A percentile compares a stretch with the other conserved stretches of the same genome.
These are phyloP conservation scores for Luidia sarsii DNA, from an alignment of 53 echinoderm and acorn worm genomes.

Conservation along the genomic window DNA sequence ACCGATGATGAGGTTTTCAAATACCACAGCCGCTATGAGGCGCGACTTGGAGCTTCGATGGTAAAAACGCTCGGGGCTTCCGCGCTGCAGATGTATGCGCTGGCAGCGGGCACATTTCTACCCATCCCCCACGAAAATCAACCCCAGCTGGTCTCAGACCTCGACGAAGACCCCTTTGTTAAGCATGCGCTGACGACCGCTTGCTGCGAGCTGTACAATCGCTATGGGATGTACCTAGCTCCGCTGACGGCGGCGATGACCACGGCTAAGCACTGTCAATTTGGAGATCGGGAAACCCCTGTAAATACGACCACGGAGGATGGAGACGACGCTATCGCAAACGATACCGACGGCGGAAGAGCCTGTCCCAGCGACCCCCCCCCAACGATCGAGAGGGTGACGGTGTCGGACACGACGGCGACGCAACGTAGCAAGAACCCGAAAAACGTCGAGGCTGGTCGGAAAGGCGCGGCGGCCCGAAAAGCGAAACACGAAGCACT, in stretches of 20 bases:
- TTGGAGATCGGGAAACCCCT: neutral
- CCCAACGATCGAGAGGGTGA: neutral
- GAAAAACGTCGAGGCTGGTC: neutral
- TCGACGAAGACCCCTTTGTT: constrained; percentile 21
- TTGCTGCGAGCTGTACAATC: constrained; percentile 19
- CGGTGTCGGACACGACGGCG: too few relatives aligned
- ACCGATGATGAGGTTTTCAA: constrained; percentile 23
- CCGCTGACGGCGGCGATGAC: constrained; percentile 29
- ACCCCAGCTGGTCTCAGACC: neutral
- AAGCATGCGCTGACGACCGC: constrained; percentile 5
- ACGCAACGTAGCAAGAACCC: too few relatives aligned
- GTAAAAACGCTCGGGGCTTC: constrained; percentile 3
- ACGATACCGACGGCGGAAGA: neutral
- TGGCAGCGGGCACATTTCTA: neutral
- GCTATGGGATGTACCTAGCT: constrained; percentile 40
- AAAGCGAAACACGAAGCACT: too few relatives aligned
- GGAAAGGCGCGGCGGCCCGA: neutral
- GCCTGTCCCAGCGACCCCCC: neutral
- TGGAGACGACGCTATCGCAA: neutral
- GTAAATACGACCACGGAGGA: neutral
- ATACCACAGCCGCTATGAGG: constrained; percentile 23
- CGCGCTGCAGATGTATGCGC: neutral
- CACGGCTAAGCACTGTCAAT: constrained; percentile 10
- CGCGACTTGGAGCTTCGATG: constrained; percentile 7
- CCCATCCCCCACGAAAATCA: constrained; percentile 3